Conservation (phyloP, 2,113 vertebrate genomes). For the Macquaria australasica region DNA sequence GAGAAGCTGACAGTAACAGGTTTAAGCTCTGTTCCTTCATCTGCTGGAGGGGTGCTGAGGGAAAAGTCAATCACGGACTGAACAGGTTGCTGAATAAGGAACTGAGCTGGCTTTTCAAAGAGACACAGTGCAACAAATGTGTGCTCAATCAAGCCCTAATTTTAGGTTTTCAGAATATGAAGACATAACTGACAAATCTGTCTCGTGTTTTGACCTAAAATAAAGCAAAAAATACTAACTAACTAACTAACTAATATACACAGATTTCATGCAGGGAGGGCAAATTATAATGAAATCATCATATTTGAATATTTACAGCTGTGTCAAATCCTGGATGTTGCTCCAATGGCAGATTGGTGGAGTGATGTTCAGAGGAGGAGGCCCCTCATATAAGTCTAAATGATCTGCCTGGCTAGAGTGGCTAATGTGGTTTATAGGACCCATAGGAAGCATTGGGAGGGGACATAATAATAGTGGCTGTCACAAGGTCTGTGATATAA, state of each 20-base stretch:
- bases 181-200: constrained; percentile 33
- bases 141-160: constrained; percentile 38
- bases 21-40: constrained; percentile 82
- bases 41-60: constrained; percentile 72
- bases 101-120: constrained; percentile 60
- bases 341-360: constrained; percentile 23
- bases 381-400: constrained; percentile 50
- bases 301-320: constrained; percentile 57
- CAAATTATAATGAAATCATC: constrained; percentile 60
- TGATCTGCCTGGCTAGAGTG: constrained; percentile 61
- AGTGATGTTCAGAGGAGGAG: constrained; percentile 38
- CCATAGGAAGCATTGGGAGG: constrained; percentile 61
- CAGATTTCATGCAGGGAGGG: constrained; percentile 35
- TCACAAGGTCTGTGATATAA: constrained; percentile 62
- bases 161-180: constrained; percentile 37
- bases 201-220: constrained; percentile 15
- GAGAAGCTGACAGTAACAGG: constrained; percentile 85
- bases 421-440: constrained; percentile 79
- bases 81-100: constrained; percentile 69
- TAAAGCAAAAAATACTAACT: constrained; percentile 32
- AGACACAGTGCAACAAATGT: constrained; percentile 56
- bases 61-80: constrained; percentile 72
- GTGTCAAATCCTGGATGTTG: constrained; percentile 57
- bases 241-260: neutral
- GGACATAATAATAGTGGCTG: constrained; percentile 61